Percentiles rank a stretch among this genome's conserved stretches.
Evolutionary conservation across 1,140 invertebrate genomes (phyloP).

Genomic region (Araneus ventricosus): DNA sequence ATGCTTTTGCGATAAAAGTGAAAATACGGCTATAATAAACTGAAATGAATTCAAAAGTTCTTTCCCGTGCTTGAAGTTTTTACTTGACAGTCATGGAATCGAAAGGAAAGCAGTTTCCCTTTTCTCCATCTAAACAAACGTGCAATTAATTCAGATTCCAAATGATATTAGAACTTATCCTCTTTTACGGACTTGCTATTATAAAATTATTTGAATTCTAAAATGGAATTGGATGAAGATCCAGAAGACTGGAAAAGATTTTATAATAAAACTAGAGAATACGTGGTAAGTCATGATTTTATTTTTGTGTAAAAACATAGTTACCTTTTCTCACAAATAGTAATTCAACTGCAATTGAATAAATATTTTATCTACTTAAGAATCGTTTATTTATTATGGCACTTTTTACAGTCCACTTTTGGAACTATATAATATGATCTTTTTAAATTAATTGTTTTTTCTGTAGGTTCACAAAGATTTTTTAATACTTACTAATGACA

Average conservation of each 20-base stretch:
- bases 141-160: not conserved
- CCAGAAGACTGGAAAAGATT: conserved; percentile 39
- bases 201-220: not conserved
- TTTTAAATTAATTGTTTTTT: too few species aligned
- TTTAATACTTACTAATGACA: too few species aligned
- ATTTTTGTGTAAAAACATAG: too few species aligned
- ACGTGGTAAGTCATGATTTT: conserved; percentile 38
- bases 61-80: not conserved
- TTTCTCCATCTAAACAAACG: not conserved
- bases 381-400: too few species aligned
- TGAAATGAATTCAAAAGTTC: not conserved
- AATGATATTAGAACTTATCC: not conserved
- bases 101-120: not conserved
- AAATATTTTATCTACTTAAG: too few species aligned
- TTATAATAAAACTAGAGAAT: conserved; percentile 49
- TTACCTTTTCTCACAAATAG: too few species aligned
- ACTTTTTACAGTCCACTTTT: too few species aligned
- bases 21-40: not conserved
- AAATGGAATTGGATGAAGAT: conserved; percentile 38
- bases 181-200: not conserved
- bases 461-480: too few species aligned
- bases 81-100: conserved; percentile 10
- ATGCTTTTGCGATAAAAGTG: too few species aligned
- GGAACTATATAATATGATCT: too few species aligned
- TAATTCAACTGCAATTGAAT: too few species aligned